phyloP scores from a whole-genome alignment of 2,113 vertebrate species.

The Gymnorhina tibicen region DNA sequence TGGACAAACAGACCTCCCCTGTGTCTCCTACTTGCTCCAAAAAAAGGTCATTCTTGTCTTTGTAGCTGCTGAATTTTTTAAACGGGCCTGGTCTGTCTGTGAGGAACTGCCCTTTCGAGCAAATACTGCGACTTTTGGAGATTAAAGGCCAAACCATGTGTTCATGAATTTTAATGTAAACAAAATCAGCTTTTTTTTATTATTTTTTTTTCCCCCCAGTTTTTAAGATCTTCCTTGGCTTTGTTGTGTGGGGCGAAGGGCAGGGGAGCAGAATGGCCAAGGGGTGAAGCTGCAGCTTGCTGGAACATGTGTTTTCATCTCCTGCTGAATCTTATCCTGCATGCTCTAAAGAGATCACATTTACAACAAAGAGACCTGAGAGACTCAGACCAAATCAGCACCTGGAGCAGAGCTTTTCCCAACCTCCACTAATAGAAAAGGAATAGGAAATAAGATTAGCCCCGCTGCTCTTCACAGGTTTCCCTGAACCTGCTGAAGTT shows the following conservation, averaged over 20 bases:
- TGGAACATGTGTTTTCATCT: not conserved
- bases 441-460: not conserved
- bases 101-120: not conserved
- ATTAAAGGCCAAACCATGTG: constrained; percentile 4
- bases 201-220: not conserved
- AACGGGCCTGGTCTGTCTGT: not conserved
- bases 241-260: not conserved
- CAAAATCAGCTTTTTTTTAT: not conserved
- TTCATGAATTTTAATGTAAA: constrained; percentile 46
- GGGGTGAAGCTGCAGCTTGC: not conserved
- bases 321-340: not conserved
- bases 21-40: not conserved
- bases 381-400: not conserved
- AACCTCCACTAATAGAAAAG: not conserved
- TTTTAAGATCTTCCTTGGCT: not conserved
- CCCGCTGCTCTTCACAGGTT: not conserved
- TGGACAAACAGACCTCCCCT: not conserved
- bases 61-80: not conserved
- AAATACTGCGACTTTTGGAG: not conserved
- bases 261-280: not conserved
- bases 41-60: not conserved
- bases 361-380: not conserved
- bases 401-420: not conserved
- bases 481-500: not conserved
- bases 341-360: constrained; percentile 20